Base-by-base conservation (phyloP, 2,797 vertebrate genomes). In the Orientallactaga sibirica region DNA sequence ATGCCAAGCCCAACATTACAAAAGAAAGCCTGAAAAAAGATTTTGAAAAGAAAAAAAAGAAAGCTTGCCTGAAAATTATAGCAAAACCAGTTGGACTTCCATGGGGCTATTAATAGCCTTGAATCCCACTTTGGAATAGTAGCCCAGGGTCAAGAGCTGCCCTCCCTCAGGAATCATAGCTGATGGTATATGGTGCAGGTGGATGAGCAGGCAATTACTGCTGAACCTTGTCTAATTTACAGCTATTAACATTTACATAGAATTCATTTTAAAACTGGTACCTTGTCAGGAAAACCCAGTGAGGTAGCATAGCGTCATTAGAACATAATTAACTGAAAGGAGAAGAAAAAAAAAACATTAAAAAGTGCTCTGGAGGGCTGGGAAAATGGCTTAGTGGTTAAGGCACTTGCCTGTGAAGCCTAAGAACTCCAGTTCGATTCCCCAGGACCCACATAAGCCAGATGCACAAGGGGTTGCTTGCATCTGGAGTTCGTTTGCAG, bases 201-300 rank as follows among this genome's bases (percentile, higher is more conserved):
- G 27, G 64, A 43, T 14, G 5, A 71, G 14, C 27, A 37, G 33
- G 70, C 66, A 77, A 0, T 55, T 62, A 74, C 37, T 79, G 11
- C 66, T 71, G 9, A 91, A 58, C 86, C 76, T 71, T 74, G n/a
- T 76, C 84, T 92, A 41, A 89, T 92, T 84, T 78, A 94, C 20
- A 75, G 67, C 75, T 74, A 70, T 83, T 92, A 78, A 68, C 20
- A 73, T 90, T 91, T 93, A 91, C 84, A 92, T 96, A 95, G 93
- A 87, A 93, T 91, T 91, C 71, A 92, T 95, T 97, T 96, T 80
- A 97, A 94, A 94, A 73, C 93, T 81, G 0, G 70, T 76, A 86
- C 89, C 92, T 94, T 94, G 74, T 96, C 88, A 96, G 0, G 96
- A 93, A 97, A 93, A 96, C 76, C 92, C 2, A 79, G 33, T 71